A percentile compares a stretch with the other conserved stretches of the same genome.
phyloP scores from a whole-genome alignment of 2,888 invertebrate species.

The Pteria penguin region DNA sequence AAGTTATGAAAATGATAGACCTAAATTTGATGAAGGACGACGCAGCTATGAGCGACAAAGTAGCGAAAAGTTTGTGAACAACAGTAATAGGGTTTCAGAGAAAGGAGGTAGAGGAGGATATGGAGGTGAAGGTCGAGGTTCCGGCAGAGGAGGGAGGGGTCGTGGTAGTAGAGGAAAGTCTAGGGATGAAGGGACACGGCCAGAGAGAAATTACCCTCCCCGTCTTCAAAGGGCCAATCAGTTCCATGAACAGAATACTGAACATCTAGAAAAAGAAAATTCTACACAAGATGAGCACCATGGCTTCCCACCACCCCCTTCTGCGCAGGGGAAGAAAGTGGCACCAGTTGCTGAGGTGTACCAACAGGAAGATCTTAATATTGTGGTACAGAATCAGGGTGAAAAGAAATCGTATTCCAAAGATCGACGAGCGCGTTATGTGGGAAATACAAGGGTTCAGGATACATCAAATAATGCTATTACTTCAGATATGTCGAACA shows the following conservation, averaged over 20 bases:
- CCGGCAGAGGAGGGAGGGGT: slow-evolving; percentile 22
- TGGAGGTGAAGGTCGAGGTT: slow-evolving; percentile 22
- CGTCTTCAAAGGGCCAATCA: slow-evolving; percentile 31
- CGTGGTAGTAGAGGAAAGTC: slow-evolving; percentile 20
- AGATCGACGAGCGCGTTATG: slow-evolving; percentile 56
- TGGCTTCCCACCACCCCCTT: slow-evolving; percentile 13
- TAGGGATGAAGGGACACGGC: background rate
- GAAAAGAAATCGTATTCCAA: slow-evolving; percentile 68
- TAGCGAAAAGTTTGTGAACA: background rate
- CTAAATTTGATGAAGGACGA: slow-evolving; percentile 9
- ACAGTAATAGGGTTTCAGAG: background rate
- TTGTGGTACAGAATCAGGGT: slow-evolving; percentile 30
- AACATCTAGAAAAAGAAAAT: background rate
- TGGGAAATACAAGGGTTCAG: slow-evolving; percentile 48
- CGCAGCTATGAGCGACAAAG: slow-evolving; percentile 10
- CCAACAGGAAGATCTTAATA: slow-evolving; percentile 26
- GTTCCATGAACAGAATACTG: background rate
- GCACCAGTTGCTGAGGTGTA: slow-evolving; percentile 26
- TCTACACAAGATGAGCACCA: background rate
- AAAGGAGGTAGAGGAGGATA: background rate
- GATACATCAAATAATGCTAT: slow-evolving; percentile 42
- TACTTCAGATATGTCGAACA: no score
- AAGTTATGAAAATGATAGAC: slow-evolving; percentile 5
- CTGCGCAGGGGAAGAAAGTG: slow-evolving; percentile 11
- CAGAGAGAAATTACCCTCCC: slow-evolving; percentile 38